Base-by-base conservation (phyloP, 2,797 vertebrate species). In the Rousettus madagascariensis region DNA sequence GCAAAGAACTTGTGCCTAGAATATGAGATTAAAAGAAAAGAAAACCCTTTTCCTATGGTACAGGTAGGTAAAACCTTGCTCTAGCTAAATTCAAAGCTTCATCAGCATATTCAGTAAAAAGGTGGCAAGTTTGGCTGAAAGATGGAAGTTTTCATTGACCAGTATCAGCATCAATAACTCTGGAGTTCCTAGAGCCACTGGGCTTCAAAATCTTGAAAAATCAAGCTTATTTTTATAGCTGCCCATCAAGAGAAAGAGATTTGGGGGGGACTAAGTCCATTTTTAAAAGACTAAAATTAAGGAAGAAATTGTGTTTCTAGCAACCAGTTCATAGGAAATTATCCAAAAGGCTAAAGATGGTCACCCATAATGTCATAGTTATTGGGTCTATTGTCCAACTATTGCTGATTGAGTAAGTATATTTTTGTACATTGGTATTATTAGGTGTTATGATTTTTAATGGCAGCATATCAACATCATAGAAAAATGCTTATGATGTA, bases 171-270 rank as follows among this genome's bases (percentile, higher is more conserved):
- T 41, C 33, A 19, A 22, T 61, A 28, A 79, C 74, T 66, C 9
- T 10, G 10, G 24, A 61, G 59, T 61, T 75, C n/a, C 26, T n/a
- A 91, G 71, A 90, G 43, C 24, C 10, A 33, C 26, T 0, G 5
- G 65, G 16, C 28, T 92, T 63, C 80, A 78, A 74, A 79, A 61
- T 41, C 36, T 49, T 61, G 5, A 87, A 90, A 78, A 93, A 69
- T 22, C 79, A 66, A 74, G 89, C 17, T 92, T 92, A 74, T 83
- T 92, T 95, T 72, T 79, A 75, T 41, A 82, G 68, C 68, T 86
- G 57, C 57, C 36, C 6, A 3, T 78, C 36, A 68, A 69, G 61
- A 86, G 63, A 86, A 3, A 10, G 28, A 57, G 41, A 36, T 36
- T 63, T 38, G 33, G 24, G 26, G 43, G 26, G 16, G 6, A 36